Evolutionary conservation across 2,888 invertebrate genomes (phyloP), one percentile per base, ranked within the genome.

Genomic region (Mythimna loreyi): DNA sequence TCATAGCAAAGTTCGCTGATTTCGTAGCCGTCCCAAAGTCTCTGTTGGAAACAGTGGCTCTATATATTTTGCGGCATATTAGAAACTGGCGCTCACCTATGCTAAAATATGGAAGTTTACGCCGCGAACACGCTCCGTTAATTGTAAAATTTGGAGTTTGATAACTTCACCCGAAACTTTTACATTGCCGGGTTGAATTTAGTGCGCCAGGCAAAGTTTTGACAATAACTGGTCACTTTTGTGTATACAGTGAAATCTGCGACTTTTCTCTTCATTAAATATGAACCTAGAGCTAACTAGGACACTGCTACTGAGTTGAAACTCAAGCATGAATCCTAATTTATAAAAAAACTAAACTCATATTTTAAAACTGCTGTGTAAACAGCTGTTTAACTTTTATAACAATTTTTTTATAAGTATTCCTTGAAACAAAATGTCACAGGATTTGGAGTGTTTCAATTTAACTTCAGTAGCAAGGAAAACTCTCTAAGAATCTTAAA

Each of bases 91-190:
- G 86, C 87, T 88, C 88, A 91, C 91, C 91, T 92, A 90, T 90
- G 89, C 87, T 91, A 87, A 92, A 92, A 90, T 90, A 91, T 90
- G 86, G 87, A 90, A 91, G 89, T 91, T 90, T 77, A 84, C 82
- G 81, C 86, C 84, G 79, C 67, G 87, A 86, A 86, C 87, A 88
- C 86, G 89, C 88, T 88, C 80, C 83, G 91, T 91, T 93, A 93
- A 93, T 92, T 92, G 92, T 91, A 86, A 91, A 92, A 92, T 93
- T 91, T 87, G 84, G 90, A 91, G 90, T 92, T 92, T 89, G 88
- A 89, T 89, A 92, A 92, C 90, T 92, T 91, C 80, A 80, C 85
- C 86, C 66, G 45, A 72, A 84, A 84, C 72, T 84, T 84, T 84
- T 81, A 79, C 81, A 78, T 75, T 72, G 76, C 78, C 60, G 73